Percentiles rank a stretch among this genome's conserved stretches.
These are phyloP conservation scores for Osmerus mordax DNA, from an alignment of 2,113 vertebrate genomes.

Conservation along the genomic window DNA sequence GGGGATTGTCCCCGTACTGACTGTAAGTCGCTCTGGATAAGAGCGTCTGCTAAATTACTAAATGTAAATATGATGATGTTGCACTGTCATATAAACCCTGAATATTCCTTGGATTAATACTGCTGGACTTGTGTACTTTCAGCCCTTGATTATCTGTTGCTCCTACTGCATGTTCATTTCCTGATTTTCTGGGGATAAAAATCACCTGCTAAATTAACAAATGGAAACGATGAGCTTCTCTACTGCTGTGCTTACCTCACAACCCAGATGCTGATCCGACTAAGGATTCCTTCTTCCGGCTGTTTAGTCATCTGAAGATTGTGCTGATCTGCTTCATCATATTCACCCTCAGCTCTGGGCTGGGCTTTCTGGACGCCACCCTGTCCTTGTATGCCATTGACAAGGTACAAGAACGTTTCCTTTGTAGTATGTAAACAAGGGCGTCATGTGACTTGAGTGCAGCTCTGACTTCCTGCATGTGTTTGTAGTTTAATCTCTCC, in stretches of 20 bases:
- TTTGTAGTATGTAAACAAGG: not conserved
- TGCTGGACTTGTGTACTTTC: too few relatives aligned
- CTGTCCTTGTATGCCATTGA: slow-evolving; percentile 86
- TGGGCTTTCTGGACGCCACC: slow-evolving; percentile 89
- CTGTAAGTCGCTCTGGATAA: too few relatives aligned
- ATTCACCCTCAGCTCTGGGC: slow-evolving; percentile 80
- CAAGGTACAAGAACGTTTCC: slow-evolving; percentile 66
- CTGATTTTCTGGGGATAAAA: not conserved
- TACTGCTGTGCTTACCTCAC: not conserved
- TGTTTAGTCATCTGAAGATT: slow-evolving; percentile 77
- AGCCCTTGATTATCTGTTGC: not conserved
- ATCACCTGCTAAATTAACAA: not conserved
- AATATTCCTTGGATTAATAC: too few relatives aligned
- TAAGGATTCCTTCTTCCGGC: slow-evolving; percentile 81
- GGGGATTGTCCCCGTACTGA: too few relatives aligned
- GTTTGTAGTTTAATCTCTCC: slow-evolving; percentile 80
- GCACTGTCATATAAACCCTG: too few relatives aligned
- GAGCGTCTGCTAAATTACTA: too few relatives aligned
- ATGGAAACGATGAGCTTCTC: not conserved
- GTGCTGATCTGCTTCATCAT: slow-evolving; percentile 76
- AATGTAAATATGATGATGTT: too few relatives aligned
- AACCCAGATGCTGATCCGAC: slow-evolving; percentile 72
- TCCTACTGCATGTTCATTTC: not conserved
- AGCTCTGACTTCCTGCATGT: not conserved
- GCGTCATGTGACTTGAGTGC: not conserved